Evolutionary conservation across 2,797 vertebrate genomes (phyloP).

Genomic region (Phrynocephalus forsythii): DNA sequence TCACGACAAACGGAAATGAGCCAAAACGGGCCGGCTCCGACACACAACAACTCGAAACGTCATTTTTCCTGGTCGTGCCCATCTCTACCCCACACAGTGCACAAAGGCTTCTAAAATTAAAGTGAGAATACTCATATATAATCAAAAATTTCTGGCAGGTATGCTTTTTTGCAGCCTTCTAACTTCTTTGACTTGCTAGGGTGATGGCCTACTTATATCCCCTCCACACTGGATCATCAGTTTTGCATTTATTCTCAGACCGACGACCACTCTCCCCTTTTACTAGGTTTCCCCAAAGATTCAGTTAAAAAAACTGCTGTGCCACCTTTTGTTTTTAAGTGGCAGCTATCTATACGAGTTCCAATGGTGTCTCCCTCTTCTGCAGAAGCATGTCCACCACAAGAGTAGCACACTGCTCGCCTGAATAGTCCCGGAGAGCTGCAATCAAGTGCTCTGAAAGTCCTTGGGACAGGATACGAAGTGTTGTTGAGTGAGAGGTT

Average conservation of each 20-base stretch:
- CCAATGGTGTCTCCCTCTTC: neutral
- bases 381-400: neutral
- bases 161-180: neutral
- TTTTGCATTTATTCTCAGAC: neutral
- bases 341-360: neutral
- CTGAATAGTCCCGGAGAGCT: too few relatives aligned
- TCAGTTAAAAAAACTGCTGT: neutral
- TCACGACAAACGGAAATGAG: too few relatives aligned
- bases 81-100: neutral
- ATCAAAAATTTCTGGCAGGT: neutral
- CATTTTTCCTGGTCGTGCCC: too few relatives aligned
- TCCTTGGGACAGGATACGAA: too few relatives aligned
- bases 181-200: neutral
- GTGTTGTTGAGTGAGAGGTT: too few relatives aligned
- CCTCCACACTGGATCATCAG: too few relatives aligned
- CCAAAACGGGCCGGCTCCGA: too few relatives aligned
- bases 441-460: too few relatives aligned
- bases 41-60: too few relatives aligned
- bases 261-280: neutral
- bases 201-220: neutral
- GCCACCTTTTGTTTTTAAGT: neutral
- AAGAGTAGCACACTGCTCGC: too few relatives aligned
- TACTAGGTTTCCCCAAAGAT: neutral
- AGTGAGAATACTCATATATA: neutral
- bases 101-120: neutral